Evolutionary conservation across 2,888 invertebrate species (phyloP), one percentile per base, ranked within the genome.

Genomic region (Sesia bembeciformis): DNA sequence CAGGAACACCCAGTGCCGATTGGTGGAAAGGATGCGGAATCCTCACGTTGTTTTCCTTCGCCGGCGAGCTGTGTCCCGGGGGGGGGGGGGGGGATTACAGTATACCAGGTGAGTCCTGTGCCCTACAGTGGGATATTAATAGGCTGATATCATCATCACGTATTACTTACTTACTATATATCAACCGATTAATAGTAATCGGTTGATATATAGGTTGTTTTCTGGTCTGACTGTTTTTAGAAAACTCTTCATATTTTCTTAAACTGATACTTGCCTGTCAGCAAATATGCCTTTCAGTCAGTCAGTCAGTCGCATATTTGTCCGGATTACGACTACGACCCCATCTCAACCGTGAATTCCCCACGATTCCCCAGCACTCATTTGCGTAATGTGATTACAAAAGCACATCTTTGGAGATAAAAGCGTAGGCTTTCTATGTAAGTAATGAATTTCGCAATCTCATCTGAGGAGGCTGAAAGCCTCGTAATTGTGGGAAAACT

Each of bases 331-430:
- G 82, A 80, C 79, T 83, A 78, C 78, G 82, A 80, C 79, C 84
- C 79, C 78, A 78, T 80, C 81, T 77, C 82, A 76, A 74, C 80
- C 81, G 79, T 82, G 81, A 83, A 84, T 83, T 75, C 78, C 78
- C 74, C 72, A 78, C 81, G 82, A 84, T 83, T 75, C 78, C 78
- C 74, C 72, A 78, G 78, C 77, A 83, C 84, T 84, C 85, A 85
- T 87, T 86, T 87, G 78, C 85, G 84, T 87, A 87, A 86, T 87
- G 86, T 86, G 85, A 87, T 87, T 87, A 87, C 87, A 86, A 87
- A 86, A 85, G 87, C 84, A 87, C 84, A 87, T 87, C 86, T 79
- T 81, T 78, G 65, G 79, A 83, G 86, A 85, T 86, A 86, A 86
- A 85, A 85, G 81, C 81, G 76, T 74, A 68, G 77, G 80, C 79